Conservation (phyloP, 1,140 invertebrate species). For the Lucilia cuprina region DNA sequence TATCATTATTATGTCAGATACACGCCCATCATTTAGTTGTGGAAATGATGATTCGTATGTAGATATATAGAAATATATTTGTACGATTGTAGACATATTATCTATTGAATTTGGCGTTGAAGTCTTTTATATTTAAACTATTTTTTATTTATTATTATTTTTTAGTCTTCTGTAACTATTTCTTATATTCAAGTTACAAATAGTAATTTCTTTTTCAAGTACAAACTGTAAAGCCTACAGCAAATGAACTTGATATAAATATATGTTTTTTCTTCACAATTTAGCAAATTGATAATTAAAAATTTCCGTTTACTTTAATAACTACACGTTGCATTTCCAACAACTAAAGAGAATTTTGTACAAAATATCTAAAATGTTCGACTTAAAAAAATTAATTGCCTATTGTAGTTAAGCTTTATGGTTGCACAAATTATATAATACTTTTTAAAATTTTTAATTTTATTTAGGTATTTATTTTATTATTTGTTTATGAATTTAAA, state of each 20-base stretch:
- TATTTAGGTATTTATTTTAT: neutral
- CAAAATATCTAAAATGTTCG: too few species aligned
- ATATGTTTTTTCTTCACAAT: neutral
- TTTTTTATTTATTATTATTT: neutral
- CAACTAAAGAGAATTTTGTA: neutral
- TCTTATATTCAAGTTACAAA: neutral
- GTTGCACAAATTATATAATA: neutral
- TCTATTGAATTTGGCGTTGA: too few species aligned
- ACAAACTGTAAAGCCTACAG: neutral
- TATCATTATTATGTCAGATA: neutral
- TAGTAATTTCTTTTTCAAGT: slow-evolving; percentile 3
- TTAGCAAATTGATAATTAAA: neutral
- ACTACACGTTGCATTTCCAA: neutral
- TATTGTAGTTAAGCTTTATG: too few species aligned
- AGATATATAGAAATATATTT: too few species aligned
- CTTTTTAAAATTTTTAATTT: neutral
- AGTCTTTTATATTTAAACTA: neutral
- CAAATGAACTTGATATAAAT: neutral
- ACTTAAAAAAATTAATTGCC: too few species aligned
- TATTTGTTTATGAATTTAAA: neutral
- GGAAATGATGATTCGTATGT: neutral
- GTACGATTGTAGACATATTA: too few species aligned
- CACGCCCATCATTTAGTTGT: neutral
- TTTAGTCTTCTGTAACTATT: neutral
- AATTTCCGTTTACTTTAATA: neutral